Evolutionary conservation across 2,113 vertebrate genomes (phyloP), one percentile per base, ranked within the genome.

Genomic region (Ursus arctos): DNA sequence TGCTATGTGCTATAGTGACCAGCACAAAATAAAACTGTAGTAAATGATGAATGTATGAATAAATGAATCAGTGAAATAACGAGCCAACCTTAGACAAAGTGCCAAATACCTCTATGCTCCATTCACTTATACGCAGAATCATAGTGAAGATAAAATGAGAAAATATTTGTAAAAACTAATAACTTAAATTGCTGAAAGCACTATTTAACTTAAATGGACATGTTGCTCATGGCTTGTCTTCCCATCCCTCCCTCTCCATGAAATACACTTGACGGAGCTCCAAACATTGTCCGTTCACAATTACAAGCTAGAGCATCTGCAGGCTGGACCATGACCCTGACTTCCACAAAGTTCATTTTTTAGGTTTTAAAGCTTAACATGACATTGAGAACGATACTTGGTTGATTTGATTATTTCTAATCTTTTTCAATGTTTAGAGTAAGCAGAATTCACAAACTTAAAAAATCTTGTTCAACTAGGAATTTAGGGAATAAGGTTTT

Each of bases 281-380:
- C 16, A 33, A 21, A 1, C 9, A 12, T 33, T 18, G 4, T 19
- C 51, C 7, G 4, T 12, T 55, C 24, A 49, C 26, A 82, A 1
- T 43, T 24, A 24, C 31, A 33, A 0, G 0, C 28, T 21, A 33
- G 59, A 4, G 1, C 24, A 6, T 63, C 28, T 5, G 0, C 16
- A 49, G 49, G 14, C 24, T n/a, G 36, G 15, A 16, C 31, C 7
- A 1, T 3, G 4, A 81, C n/a, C 26, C 40, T 43, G 63, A 49
- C 19, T 77, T 80, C 47, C 7, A 8, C 67, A 67, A 11, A 7
- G 24, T 33, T 13, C 21, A 14, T 13, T 22, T 47, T 61, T 55
- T 33, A 49, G n/a, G 18, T 51, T 49, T 72, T 24, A 67, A 88
- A 31, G 10, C 40, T 51, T 49, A 63, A 63, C 18, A 1, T 19